A percentile compares a stretch with the other conserved stretches of the same genome.
Evolutionary conservation across 1,140 invertebrate species (phyloP).

Genomic region (Heliconius melpomene): DNA sequence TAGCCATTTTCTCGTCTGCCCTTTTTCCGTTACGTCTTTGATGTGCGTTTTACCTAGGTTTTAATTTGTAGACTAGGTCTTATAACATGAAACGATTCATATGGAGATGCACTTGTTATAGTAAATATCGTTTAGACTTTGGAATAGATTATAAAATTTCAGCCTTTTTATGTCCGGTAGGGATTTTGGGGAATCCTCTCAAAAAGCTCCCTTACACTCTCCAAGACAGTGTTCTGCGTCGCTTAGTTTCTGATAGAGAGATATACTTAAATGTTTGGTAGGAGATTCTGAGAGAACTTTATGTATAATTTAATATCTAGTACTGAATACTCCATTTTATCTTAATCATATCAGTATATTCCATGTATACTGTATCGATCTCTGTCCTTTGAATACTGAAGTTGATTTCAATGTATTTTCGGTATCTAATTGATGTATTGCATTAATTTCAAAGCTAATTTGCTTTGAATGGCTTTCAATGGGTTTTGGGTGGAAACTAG

Average conservation of each 20-base stretch:
- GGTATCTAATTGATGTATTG: conserved; percentile 6
- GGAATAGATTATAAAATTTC: no score
- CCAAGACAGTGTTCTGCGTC: no score
- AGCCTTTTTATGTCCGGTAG: no score
- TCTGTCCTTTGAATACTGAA: background rate
- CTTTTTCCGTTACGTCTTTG: conserved; percentile 19
- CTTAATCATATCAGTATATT: background rate
- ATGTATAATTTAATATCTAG: no score
- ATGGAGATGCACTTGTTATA: background rate
- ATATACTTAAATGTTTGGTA: no score
- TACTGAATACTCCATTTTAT: no score
- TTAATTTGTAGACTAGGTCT: conserved; percentile 22
- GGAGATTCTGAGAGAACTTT: no score
- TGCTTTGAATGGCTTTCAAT: background rate
- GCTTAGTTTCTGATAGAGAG: no score
- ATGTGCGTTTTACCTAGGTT: conserved; percentile 20
- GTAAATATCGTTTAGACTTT: background rate
- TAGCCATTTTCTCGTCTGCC: conserved; percentile 9
- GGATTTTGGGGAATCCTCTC: no score
- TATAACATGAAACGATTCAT: background rate
- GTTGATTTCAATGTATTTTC: background rate
- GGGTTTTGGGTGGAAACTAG: background rate
- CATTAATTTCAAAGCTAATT: background rate
- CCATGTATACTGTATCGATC: background rate
- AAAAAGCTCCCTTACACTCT: no score